Evolutionary conservation across 2,113 vertebrate genomes (phyloP).

Genomic region (Cyanistes caeruleus): DNA sequence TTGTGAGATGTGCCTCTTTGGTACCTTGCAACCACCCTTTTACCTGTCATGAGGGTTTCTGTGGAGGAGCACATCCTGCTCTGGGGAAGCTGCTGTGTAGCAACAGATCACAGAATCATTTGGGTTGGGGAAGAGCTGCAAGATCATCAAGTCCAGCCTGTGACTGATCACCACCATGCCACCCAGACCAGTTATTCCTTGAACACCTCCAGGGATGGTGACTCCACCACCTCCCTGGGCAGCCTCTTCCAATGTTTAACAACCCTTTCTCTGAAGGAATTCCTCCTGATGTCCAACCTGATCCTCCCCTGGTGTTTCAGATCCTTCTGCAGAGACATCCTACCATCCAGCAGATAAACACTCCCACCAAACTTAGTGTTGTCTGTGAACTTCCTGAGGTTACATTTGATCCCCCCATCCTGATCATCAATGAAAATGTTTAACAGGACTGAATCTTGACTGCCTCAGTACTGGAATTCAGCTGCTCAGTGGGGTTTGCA

Average conservation of each 20-base stretch:
- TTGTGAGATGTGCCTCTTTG: neutral
- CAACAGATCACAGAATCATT: neutral
- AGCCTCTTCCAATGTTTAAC: neutral
- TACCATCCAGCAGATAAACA: neutral
- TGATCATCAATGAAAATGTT: neutral
- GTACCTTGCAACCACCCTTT: neutral
- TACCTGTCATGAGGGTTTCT: neutral
- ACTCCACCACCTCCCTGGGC: neutral
- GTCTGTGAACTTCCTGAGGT: neutral
- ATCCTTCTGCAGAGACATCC: neutral
- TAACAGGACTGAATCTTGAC: neutral
- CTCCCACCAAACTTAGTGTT: neutral
- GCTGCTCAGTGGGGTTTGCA: neutral
- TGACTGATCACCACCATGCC: neutral
- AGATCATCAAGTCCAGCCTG: accelerated
- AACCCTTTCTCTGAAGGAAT: neutral
- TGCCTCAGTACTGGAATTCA: neutral
- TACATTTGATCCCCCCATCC: too few relatives aligned
- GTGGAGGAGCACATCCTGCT: neutral
- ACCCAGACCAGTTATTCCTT: accelerated
- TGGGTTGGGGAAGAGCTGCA: neutral
- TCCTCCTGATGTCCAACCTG: neutral
- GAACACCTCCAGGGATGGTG: neutral
- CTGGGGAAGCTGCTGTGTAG: neutral
- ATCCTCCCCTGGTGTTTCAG: neutral